Percentiles rank a stretch among this genome's conserved stretches.
phyloP scores from a whole-genome alignment of 2,797 vertebrate species.

The Lindbergichthys nudifrons region DNA sequence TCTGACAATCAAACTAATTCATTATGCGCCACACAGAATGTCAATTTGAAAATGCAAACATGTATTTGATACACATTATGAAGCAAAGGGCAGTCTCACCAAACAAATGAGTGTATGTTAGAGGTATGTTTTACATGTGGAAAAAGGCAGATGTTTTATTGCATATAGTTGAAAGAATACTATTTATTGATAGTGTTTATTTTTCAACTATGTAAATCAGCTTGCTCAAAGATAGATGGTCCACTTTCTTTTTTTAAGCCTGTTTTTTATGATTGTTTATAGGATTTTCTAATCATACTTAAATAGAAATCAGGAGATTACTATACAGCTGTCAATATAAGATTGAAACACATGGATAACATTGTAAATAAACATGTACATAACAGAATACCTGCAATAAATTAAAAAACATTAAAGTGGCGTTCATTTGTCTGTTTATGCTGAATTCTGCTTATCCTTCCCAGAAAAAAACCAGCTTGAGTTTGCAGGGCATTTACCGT shows the following conservation, averaged over 20 bases:
- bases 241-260: slow-evolving; percentile 66
- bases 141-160: slow-evolving; percentile 67
- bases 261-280: slow-evolving; percentile 73
- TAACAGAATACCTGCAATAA: slow-evolving; percentile 85
- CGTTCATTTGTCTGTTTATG: slow-evolving; percentile 21
- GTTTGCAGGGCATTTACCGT: neutral
- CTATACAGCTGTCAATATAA: slow-evolving; percentile 67
- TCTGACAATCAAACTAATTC: slow-evolving; percentile 35
- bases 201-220: slow-evolving; percentile 78
- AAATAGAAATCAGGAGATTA: slow-evolving; percentile 68
- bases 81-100: slow-evolving; percentile 43
- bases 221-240: slow-evolving; percentile 71
- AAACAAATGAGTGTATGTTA: slow-evolving; percentile 32
- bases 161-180: slow-evolving; percentile 74
- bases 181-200: slow-evolving; percentile 88
- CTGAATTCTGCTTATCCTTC: neutral
- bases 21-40: slow-evolving; percentile 42
- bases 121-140: slow-evolving; percentile 55
- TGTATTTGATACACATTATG: slow-evolving; percentile 28
- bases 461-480: neutral
- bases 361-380: slow-evolving; percentile 87
- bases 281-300: slow-evolving; percentile 75
- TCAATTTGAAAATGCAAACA: slow-evolving; percentile 36
- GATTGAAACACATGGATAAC: slow-evolving; percentile 66
- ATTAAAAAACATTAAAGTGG: slow-evolving; percentile 65